phyloP scores from a whole-genome alignment of 2,797 vertebrate genomes.

The Pseudochirops cupreus region DNA sequence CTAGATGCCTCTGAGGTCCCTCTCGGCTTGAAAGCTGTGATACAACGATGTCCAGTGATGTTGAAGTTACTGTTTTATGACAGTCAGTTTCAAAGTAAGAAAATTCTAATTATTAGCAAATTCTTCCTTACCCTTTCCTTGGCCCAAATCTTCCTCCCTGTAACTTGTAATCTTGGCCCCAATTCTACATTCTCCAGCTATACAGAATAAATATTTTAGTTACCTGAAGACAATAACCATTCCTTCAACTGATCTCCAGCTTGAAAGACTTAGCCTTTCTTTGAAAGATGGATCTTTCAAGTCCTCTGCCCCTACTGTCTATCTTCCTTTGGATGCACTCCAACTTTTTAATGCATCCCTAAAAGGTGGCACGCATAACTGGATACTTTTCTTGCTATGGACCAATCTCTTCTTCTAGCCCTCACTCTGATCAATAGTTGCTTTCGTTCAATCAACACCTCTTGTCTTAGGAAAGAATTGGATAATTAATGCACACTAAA shows the following conservation, averaged over 20 bases:
- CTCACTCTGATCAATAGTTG: no score
- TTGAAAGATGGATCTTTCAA: neutral
- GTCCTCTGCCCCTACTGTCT: neutral
- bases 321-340: neutral
- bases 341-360: neutral
- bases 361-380: neutral
- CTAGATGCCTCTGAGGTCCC: neutral
- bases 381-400: no score
- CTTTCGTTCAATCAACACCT: no score
- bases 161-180: neutral
- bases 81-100: neutral
- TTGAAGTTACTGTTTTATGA: neutral
- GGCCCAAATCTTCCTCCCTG: neutral
- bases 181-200: neutral
- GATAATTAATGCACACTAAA: no score
- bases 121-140: neutral
- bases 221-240: neutral
- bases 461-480: no score
- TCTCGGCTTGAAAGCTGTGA: neutral
- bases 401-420: no score
- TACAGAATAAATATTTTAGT: neutral
- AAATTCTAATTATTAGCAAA: neutral
- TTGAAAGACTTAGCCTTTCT: neutral
- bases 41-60: neutral
- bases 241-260: neutral